Conservation (phyloP, 2,113 vertebrate species). For the Cebidichthys violaceus region DNA sequence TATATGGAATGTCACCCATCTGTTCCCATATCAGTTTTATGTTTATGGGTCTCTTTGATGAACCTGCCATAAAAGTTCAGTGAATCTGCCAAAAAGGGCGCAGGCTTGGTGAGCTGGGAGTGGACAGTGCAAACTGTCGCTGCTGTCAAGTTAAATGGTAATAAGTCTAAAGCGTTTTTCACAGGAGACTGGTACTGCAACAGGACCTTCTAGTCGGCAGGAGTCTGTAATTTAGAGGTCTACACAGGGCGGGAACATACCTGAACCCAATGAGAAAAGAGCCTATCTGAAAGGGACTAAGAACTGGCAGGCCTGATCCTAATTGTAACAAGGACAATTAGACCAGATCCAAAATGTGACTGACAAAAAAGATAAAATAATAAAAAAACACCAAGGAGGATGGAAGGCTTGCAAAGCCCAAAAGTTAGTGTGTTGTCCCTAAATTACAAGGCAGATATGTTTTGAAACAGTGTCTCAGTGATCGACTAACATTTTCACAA, state of each 20-base stretch:
- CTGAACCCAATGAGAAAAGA: background rate
- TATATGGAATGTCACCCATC: conserved; percentile 47
- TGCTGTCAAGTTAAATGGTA: conserved; percentile 29
- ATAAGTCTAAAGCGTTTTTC: conserved; percentile 20
- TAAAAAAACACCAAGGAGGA: background rate
- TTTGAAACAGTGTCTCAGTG: too few species aligned
- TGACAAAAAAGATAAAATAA: background rate
- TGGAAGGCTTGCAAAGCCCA: too few species aligned
- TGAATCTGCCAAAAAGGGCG: conserved; percentile 33
- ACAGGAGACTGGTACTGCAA: background rate
- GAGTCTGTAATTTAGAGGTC: background rate
- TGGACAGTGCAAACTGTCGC: conserved; percentile 21
- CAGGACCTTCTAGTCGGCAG: background rate
- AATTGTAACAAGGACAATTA: background rate
- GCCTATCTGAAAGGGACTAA: background rate
- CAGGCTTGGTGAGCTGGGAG: conserved; percentile 39
- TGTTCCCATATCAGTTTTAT: conserved; percentile 61
- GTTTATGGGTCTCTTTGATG: conserved; percentile 57
- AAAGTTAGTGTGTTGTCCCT: too few species aligned
- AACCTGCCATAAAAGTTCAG: conserved; percentile 57
- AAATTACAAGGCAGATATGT: too few species aligned
- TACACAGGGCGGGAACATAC: background rate
- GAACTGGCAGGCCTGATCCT: too few species aligned
- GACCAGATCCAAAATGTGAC: background rate
- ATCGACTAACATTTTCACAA: too few species aligned